Percentiles rank a stretch among this genome's conserved stretches.
Evolutionary conservation across 1,140 invertebrate genomes (phyloP).

Genomic region (Stenopsyche tienmushanensis): DNA sequence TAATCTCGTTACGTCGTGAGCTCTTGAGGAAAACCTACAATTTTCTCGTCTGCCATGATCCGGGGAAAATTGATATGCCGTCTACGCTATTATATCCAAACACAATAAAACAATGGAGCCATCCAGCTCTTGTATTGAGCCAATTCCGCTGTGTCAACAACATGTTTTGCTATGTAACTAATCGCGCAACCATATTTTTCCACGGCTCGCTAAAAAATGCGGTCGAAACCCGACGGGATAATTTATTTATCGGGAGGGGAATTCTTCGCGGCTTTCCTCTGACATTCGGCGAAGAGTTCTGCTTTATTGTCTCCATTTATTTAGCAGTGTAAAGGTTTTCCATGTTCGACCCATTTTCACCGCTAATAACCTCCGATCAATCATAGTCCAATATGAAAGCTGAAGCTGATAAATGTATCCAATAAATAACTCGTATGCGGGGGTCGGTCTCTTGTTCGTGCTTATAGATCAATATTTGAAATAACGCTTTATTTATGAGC

Average conservation of each 20-base stretch:
- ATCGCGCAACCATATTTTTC: too few species aligned
- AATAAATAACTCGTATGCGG: conserved; percentile 6
- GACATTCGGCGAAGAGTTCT: too few species aligned
- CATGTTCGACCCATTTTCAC: neutral
- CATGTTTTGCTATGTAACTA: too few species aligned
- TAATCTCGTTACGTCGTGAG: conserved; percentile 17
- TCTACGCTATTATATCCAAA: neutral
- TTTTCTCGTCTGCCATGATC: conserved; percentile 17
- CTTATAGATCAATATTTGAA: conserved; percentile 6
- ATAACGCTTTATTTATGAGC: conserved; percentile 7
- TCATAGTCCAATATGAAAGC: conserved; percentile 10
- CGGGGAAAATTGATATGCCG: conserved; percentile 20
- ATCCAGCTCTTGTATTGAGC: neutral
- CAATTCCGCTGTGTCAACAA: neutral
- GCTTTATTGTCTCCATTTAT: too few species aligned
- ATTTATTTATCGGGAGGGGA: too few species aligned
- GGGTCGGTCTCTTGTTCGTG: neutral
- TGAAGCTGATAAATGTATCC: conserved; percentile 4
- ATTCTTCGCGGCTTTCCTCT: too few species aligned
- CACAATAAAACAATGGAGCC: neutral
- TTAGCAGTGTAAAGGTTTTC: conserved; percentile 3
- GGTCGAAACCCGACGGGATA: too few species aligned
- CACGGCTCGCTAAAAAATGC: too few species aligned
- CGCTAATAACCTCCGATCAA: conserved; percentile 7
- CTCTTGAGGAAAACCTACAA: conserved; percentile 25